A percentile compares a stretch with the other conserved stretches of the same genome.
Evolutionary conservation across 2,888 invertebrate species (phyloP).

Genomic region (Agrypnus murinus): DNA sequence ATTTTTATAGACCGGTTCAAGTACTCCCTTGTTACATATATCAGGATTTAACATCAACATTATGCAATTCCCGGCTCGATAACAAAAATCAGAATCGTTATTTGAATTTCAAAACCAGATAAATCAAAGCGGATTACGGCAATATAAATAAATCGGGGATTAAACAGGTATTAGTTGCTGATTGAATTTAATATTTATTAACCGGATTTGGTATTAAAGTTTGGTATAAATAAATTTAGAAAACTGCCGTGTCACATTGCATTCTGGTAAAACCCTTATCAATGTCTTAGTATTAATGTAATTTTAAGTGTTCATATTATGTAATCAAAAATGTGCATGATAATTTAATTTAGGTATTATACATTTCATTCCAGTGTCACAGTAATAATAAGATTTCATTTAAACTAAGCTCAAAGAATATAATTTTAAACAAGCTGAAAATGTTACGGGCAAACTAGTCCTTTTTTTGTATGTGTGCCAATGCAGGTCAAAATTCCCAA

Average conservation of each 20-base stretch:
- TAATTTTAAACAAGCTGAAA: too few relatives aligned
- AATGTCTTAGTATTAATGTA: too few relatives aligned
- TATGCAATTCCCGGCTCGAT: slow-evolving; percentile 41
- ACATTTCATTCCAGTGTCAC: too few relatives aligned
- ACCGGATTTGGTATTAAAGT: slow-evolving; percentile 46
- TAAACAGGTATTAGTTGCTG: slow-evolving; percentile 53
- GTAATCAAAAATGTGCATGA: too few relatives aligned
- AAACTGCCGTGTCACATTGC: slow-evolving; percentile 32
- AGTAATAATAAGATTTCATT: too few relatives aligned
- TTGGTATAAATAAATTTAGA: slow-evolving; percentile 42
- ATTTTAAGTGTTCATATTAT: too few relatives aligned
- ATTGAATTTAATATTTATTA: slow-evolving; percentile 56
- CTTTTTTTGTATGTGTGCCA: too few relatives aligned
- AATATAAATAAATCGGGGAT: slow-evolving; percentile 53
- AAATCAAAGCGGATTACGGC: slow-evolving; percentile 55
- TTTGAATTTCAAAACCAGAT: slow-evolving; percentile 53
- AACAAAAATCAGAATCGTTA: slow-evolving; percentile 45
- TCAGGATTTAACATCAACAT: slow-evolving; percentile 40
- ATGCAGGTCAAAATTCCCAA: too few relatives aligned
- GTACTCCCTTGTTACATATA: slow-evolving; percentile 40
- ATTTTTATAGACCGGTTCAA: slow-evolving; percentile 40
- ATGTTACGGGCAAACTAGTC: too few relatives aligned
- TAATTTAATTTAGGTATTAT: too few relatives aligned
- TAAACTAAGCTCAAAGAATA: too few relatives aligned
- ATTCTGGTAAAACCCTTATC: too few relatives aligned